Conservation (phyloP, 2,797 vertebrate genomes). For the Phaenicophaeus curvirostris region DNA sequence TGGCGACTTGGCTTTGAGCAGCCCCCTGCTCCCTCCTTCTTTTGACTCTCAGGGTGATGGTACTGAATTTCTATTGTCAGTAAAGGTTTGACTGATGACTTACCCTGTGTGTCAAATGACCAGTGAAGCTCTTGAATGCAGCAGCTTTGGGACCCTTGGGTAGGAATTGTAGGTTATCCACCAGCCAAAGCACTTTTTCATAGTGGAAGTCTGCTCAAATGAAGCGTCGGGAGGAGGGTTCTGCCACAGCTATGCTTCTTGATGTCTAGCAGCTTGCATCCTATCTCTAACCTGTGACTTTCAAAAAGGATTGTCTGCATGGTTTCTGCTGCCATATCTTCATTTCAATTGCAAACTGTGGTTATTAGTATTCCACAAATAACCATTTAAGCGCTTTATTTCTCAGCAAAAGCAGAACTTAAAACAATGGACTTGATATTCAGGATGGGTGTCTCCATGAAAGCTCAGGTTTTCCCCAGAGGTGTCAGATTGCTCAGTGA, state of each 20-base stretch:
- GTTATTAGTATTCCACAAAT: slow-evolving; percentile 2
- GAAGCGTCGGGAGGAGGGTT: not conserved
- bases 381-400: not conserved
- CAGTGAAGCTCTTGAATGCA: not conserved
- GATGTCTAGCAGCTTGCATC: not conserved
- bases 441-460: not conserved
- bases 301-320: not conserved
- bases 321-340: not conserved
- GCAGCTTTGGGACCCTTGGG: not conserved
- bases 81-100: not conserved
- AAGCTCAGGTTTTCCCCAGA: not conserved
- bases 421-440: not conserved
- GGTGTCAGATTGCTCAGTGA: not conserved
- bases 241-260: not conserved
- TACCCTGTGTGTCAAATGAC: not conserved
- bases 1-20: not conserved
- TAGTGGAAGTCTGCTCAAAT: accelerated
- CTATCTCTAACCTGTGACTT: not conserved
- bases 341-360: slow-evolving; percentile 1
- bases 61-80: not conserved
- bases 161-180: not conserved
- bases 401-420: not conserved
- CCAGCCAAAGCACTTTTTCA: not conserved
- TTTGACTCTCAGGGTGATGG: not conserved
- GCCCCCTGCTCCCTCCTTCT: not conserved